Base-by-base conservation (phyloP, 2,113 vertebrate species). In the Beaufortia kweichowensis region DNA sequence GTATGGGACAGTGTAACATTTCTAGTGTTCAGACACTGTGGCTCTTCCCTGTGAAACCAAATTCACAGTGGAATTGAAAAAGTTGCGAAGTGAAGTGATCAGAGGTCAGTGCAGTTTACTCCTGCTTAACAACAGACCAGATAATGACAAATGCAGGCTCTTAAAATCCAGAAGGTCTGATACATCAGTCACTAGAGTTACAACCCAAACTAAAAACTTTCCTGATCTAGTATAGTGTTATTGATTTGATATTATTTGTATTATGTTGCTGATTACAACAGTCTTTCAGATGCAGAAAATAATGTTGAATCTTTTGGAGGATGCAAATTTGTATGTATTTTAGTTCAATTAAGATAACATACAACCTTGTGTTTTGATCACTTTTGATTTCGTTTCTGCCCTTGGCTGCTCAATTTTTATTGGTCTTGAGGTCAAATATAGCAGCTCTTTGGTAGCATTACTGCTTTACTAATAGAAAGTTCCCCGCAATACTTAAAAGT, bases 41-140 rank as follows among this genome's bases (percentile, higher is more conserved):
- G 19, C 48, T n/a, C 19, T 53, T 53, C 19, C n/a, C n/a, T 19
- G 69, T 35, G n/a, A 7, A 55, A 69, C 26, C 31, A 41, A 53
- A 35, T 57, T 71, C 26, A 71, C 50, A 26, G 53, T 15, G 14
- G 68, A 71, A 71, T 41, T 56, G 48, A 69, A 55, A 31, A 11
- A 31, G 65, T 50, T 33, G 12, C 6, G 1, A 5, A 66, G 50
- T 62, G 4, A 17, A 15, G 31, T 61, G 31, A 68, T 56, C 26
- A 1, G 5, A n/a, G 68, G 61, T 68, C 71, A 69, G 4, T 1
- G 3, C 24, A 21, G 26, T 28, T 53, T 41, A 19, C n/a, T 29
- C n/a, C n/a, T n/a, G n/a, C n/a, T n/a, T n/a, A n/a, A n/a, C n/a
- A n/a, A n/a, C n/a, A n/a, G 12, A n/a, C 26, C 2, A 0, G 61